Base-by-base conservation (phyloP, 2,888 invertebrate genomes). In the Chymomyza fuscimana region DNA sequence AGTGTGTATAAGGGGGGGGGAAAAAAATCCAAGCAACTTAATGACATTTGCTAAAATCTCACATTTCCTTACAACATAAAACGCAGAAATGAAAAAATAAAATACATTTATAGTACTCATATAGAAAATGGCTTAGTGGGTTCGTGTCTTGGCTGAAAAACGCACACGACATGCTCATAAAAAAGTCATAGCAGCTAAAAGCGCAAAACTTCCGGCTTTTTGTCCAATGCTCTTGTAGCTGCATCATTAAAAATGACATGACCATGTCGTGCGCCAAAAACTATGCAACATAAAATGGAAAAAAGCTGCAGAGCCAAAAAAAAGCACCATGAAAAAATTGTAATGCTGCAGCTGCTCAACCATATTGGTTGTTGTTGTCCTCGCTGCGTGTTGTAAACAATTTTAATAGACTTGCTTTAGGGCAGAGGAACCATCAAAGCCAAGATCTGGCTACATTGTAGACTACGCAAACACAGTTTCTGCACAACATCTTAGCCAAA, bases 391-490 rank as follows among this genome's bases (percentile, higher is more conserved):
- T 79, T 82, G 82, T 85, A 85, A 83, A 87, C 87, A 87, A 77
- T 87, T 79, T 86, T 86, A 86, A 86, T 86, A 88, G 88, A 86
- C 88, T 87, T 87, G 86, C 86, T 86, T 79, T 78, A 81, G 88
- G 73, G 75, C 87, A 19, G 29, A 4, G n/a, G 10, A 7, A 9
- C 19, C 25, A 19, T 25, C 58, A 6, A 6, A 25, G 25, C 58
- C 58, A 58, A 19, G 40, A 46, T 46, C 40, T 12, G 12, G 40
- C 87, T 87, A 81, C 82, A 81, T 77, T 80, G 81, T 81, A 70
- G 69, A 74, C 74, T 61, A n/a, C 66, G 54, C 22, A 71, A 51
- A 62, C 75, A 76, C 70, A 25, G 19, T 12, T 7, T 29, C 40
- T 46, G 10, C 12, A 46, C 40, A 46, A 12, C 40, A 46, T 46